Base-by-base conservation (phyloP, 1,140 invertebrate species). In the Drosophila elegans region DNA sequence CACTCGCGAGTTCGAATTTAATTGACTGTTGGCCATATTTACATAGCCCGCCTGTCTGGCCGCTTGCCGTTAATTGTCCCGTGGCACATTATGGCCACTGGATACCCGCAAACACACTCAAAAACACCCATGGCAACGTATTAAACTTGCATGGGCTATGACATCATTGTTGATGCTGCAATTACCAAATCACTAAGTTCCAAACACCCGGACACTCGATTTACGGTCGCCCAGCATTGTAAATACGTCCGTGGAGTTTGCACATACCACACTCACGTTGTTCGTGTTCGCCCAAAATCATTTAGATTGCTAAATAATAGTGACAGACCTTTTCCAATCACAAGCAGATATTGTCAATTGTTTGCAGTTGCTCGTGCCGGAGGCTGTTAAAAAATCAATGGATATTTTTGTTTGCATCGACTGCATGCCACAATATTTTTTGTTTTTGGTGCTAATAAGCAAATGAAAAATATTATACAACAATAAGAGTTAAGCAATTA, bases 231-330 rank as follows among this genome's bases (percentile, higher is more conserved):
- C 27, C 48, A 49, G 6, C 27, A 51, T 51, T 36, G 75, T 57
- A 74, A 76, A 75, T 51, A 72, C 69, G 56, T 52, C 62, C 63
- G 68, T 66, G 69, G 74, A 57, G 67, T 62, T 72, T 45, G 69
- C 77, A 89, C 81, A 86, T 66, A 86, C 56, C 81, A 86, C 62
- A 86, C 56, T 88, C 78, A n/a, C 48, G 54, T 68, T 57, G 69
- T 80, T 83, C 67, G 64, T 67, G 67, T 61, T 71, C 44, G 61
- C 55, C 46, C 68, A 78, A 89, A 89, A 80, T 77, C 80, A 80
- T 84, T 89, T 89, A 89, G 86, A 89, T 89, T 77, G 80, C 84
- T 68, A 78, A 80, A 88, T 88, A 88, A 88, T 89, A 61, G 59
- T 69, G 67, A 56, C 41, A 48, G 67, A 55, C 67, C 56, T 55